Evolutionary conservation across 2,113 vertebrate genomes (phyloP).

Genomic region (Morone chrysops): DNA sequence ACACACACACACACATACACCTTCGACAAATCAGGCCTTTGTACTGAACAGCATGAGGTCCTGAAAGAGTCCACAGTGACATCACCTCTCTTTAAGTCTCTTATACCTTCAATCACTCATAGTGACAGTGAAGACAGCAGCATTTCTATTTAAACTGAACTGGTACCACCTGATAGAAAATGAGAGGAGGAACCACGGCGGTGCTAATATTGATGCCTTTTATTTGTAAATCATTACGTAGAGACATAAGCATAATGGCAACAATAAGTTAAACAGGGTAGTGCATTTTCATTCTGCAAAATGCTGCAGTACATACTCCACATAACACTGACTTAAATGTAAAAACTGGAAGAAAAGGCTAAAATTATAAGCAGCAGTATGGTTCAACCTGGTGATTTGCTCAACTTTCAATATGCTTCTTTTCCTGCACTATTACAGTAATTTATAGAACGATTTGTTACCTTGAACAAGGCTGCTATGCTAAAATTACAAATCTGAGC

Average conservation of each 20-base stretch:
- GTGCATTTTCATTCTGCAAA: neutral
- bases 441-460: slow-evolving; percentile 18
- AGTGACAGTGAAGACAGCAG: slow-evolving; percentile 25
- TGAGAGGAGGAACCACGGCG: neutral
- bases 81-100: slow-evolving; percentile 55
- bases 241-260: neutral
- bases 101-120: slow-evolving; percentile 46
- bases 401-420: slow-evolving; percentile 18
- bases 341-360: neutral
- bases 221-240: slow-evolving; percentile 17
- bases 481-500: neutral
- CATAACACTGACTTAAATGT: neutral
- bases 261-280: neutral
- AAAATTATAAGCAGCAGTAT: neutral
- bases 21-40: slow-evolving; percentile 67
- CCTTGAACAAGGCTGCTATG: slow-evolving; percentile 13
- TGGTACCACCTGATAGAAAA: neutral
- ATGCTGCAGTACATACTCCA: neutral
- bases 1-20: slow-evolving; percentile 26
- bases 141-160: slow-evolving; percentile 32
- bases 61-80: slow-evolving; percentile 42
- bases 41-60: slow-evolving; percentile 51
- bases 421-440: neutral
- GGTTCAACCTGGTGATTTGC: slow-evolving; percentile 12
- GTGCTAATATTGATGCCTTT: neutral